Conservation (phyloP, 2,888 invertebrate genomes). For the Vannuccia rotundouncinata region DNA sequence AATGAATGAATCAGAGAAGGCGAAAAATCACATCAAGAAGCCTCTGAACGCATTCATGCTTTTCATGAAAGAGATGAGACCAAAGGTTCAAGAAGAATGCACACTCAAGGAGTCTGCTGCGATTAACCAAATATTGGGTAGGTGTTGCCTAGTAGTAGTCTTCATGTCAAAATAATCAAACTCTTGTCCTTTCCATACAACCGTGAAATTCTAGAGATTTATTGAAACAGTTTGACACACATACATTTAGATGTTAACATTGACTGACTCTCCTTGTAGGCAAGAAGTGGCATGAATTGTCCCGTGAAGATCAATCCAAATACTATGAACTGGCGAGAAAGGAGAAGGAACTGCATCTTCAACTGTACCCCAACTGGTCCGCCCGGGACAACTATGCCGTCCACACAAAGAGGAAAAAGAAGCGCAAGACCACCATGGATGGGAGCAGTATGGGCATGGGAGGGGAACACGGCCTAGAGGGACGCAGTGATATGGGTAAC, state of each 20-base stretch:
- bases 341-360: constrained; percentile 98
- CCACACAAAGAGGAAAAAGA: constrained; percentile 95
- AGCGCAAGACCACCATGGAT: constrained; percentile 64
- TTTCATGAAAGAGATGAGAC: constrained; percentile 99
- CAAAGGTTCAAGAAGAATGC: constrained; percentile 95
- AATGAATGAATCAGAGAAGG: neutral
- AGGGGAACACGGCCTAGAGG: neutral
- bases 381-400: constrained; percentile 99
- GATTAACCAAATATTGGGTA: constrained; percentile 65
- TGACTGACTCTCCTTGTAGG: constrained; percentile 98
- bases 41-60: constrained; percentile 99
- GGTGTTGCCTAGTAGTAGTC: too few species aligned
- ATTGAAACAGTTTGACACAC: too few species aligned
- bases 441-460: neutral
- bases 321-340: constrained; percentile 99
- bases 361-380: constrained; percentile 99
- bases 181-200: too few species aligned
- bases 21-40: constrained; percentile 74
- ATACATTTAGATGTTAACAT: too few species aligned
- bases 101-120: constrained; percentile 97
- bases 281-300: constrained; percentile 98
- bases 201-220: too few species aligned
- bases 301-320: constrained; percentile 98
- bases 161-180: too few species aligned
- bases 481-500: neutral